Evolutionary conservation across 2,888 invertebrate species (phyloP), one percentile per base, ranked within the genome.

Genomic region (Cantharis lateralis): DNA sequence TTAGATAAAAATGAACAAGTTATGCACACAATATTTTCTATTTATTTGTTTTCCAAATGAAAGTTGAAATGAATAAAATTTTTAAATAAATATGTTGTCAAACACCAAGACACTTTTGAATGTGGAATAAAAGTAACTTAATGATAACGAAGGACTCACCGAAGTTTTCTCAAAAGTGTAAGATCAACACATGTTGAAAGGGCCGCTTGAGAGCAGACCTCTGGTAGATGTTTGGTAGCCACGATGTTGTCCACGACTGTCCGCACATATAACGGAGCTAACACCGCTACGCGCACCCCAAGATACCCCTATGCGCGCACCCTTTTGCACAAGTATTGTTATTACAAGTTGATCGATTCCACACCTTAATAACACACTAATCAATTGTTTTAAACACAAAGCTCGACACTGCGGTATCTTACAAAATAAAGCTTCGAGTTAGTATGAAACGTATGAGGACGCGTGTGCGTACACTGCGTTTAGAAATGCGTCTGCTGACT

Each of bases 181-280:
- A 86, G 85, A 85, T 87, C 87, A 87, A 86, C 87, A 87, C 87
- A 87, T 87, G 87, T 85, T 85, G 85, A 84, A 81, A 86, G 85
- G 85, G 86, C 86, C 87, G 87, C 87, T 85, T 84, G 84, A 82
- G 86, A 86, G 87, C 87, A 87, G 86, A 87, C 87, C 87, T 87
- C 87, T 84, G 84, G 86, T 75, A 87, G 84, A 84, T 86, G 87
- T 87, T 87, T 86, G 85, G 87, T 85, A 86, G 88, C 88, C 88
- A 88, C 88, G 84, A 86, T 88, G 87, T 82, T 83, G 84, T 83
- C 85, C 84, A 84, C 84, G 83, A 85, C 85, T 84, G 85, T 85
- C 84, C 85, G 82, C 85, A 85, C 86, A 83, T 82, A 82, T 80
- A 81, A 85, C 81, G 81, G 84, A 83, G 64, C 82, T 82, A 82